phyloP scores from a whole-genome alignment of 2,888 invertebrate species.

The Sinohyriopsis cumingii region DNA sequence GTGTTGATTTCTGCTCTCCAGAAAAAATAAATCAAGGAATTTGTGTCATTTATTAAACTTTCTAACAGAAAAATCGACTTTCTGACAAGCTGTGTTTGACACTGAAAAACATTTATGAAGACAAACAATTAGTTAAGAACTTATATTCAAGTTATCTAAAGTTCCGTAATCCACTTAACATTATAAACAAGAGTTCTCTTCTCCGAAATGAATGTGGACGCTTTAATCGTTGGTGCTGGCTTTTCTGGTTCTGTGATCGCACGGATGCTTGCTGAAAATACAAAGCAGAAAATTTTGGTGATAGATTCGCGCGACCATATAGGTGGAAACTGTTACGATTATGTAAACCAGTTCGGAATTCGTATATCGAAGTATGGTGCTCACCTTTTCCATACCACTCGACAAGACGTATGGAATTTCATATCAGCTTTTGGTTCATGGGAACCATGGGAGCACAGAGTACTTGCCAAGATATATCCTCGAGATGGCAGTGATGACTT shows the following conservation, averaged over 20 bases:
- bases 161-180: no score
- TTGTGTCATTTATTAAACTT: no score
- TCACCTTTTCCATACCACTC: slow-evolving; percentile 9
- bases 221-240: slow-evolving; percentile 7
- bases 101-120: no score
- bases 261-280: slow-evolving; percentile 3
- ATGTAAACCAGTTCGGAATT: slow-evolving; percentile 7
- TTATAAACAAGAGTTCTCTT: no score
- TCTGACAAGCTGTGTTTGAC: no score
- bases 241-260: slow-evolving; percentile 10
- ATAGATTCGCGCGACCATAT: slow-evolving; percentile 11
- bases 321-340: slow-evolving; percentile 14
- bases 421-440: slow-evolving; percentile 5
- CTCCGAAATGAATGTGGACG: not conserved
- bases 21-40: no score
- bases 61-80: no score
- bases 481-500: not conserved
- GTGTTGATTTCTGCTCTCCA: no score
- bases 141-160: no score
- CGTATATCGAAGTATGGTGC: slow-evolving; percentile 10
- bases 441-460: slow-evolving; percentile 10
- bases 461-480: not conserved
- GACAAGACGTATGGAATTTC: slow-evolving; percentile 7
- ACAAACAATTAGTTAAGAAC: no score
- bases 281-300: slow-evolving; percentile 1